These are phyloP conservation scores for Melanotus villosus DNA, from an alignment of 2,888 invertebrate species.

Conservation along the genomic window DNA sequence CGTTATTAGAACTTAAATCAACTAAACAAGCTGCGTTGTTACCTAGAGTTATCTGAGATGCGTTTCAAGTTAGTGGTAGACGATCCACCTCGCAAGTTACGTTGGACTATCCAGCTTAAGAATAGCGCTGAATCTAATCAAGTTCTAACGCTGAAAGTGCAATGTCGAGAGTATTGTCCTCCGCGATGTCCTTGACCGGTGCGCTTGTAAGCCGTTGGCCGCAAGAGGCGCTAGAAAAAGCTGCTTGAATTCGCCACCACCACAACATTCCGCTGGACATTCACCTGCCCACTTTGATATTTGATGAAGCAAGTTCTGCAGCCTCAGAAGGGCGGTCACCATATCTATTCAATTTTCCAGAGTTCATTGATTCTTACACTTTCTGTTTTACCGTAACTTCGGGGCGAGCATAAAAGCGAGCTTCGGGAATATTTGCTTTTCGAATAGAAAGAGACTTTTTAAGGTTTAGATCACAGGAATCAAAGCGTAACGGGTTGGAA, in stretches of 20 bases:
- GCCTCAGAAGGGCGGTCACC: constrained; percentile 48
- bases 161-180: constrained; percentile 53
- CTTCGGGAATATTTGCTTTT: background rate
- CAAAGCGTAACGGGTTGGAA: too few relatives aligned
- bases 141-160: constrained; percentile 54
- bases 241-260: constrained; percentile 54
- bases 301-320: constrained; percentile 53
- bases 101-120: constrained; percentile 19
- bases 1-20: too few relatives aligned
- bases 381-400: constrained; percentile 23
- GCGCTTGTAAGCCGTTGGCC: constrained; percentile 47
- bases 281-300: constrained; percentile 55
- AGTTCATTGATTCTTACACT: constrained; percentile 30
- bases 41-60: too few relatives aligned
- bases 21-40: too few relatives aligned
- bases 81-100: too few relatives aligned
- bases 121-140: constrained; percentile 51
- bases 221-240: constrained; percentile 56
- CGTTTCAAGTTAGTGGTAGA: too few relatives aligned
- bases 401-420: background rate
- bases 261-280: constrained; percentile 55
- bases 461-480: too few relatives aligned
- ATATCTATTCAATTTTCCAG: constrained; percentile 37
- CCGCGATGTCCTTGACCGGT: constrained; percentile 55
- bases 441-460: background rate